These are phyloP conservation scores for Pseudomyrmex pallidus DNA, from an alignment of 1,140 invertebrate genomes.

Conservation along the genomic window DNA sequence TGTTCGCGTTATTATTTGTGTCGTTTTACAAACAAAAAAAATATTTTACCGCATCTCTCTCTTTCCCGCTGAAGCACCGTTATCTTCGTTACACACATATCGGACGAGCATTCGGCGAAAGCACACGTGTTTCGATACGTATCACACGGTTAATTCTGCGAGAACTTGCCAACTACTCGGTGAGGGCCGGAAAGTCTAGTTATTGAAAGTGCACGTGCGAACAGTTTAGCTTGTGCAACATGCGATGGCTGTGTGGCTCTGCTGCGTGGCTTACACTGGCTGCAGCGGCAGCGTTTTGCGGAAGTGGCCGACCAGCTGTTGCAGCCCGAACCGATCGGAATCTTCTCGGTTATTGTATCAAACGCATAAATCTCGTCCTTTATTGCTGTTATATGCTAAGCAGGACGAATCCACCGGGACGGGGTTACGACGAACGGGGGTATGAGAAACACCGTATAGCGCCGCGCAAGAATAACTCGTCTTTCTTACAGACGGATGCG, in stretches of 20 bases:
- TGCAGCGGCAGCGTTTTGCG: slow-evolving; percentile 3
- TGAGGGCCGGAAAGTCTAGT: slow-evolving; percentile 55
- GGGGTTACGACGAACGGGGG: slow-evolving; percentile 30
- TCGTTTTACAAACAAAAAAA: too few relatives aligned
- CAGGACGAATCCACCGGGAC: slow-evolving; percentile 65
- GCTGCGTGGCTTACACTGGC: neutral
- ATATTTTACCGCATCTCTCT: too few relatives aligned
- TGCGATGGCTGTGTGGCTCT: slow-evolving; percentile 24
- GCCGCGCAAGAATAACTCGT: slow-evolving; percentile 65
- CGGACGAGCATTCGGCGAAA: slow-evolving; percentile 8
- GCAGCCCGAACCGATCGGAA: slow-evolving; percentile 59
- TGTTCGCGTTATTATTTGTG: neutral
- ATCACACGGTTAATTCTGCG: slow-evolving; percentile 48
- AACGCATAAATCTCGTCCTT: slow-evolving; percentile 75
- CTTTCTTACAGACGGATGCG: slow-evolving; percentile 54
- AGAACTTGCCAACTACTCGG: slow-evolving; percentile 46
- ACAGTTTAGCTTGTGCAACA: slow-evolving; percentile 48
- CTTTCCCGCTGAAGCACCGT: neutral
- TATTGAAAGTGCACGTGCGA: slow-evolving; percentile 56
- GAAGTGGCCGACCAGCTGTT: slow-evolving; percentile 42
- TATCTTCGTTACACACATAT: slow-evolving; percentile 6
- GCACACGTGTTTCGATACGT: slow-evolving; percentile 43
- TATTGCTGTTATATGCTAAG: slow-evolving; percentile 79
- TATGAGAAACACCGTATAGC: slow-evolving; percentile 35
- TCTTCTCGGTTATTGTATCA: slow-evolving; percentile 71